Evolutionary conservation across 2,113 vertebrate genomes (phyloP).

Genomic region (Pachyramphus minor): DNA sequence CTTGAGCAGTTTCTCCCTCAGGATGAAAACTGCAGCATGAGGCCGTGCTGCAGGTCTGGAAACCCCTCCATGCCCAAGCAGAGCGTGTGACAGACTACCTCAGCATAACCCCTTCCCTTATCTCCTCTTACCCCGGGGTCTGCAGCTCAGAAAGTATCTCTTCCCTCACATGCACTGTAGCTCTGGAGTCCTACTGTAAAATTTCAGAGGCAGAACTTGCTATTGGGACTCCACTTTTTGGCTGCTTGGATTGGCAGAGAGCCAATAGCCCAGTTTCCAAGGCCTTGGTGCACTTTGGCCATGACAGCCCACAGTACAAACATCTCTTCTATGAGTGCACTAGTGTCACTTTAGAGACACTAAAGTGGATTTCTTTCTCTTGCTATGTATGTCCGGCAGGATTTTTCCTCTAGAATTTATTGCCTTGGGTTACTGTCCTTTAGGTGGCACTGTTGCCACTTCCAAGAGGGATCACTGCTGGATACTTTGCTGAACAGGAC

Average conservation of each 20-base stretch:
- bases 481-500: accelerated
- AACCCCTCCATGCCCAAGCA: background rate
- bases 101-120: background rate
- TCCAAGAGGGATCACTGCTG: background rate
- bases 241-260: background rate
- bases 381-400: background rate
- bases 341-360: background rate
- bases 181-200: background rate
- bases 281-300: accelerated
- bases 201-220: background rate
- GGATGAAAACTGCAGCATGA: accelerated
- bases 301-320: background rate
- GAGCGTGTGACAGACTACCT: accelerated
- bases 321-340: background rate
- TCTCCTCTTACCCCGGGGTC: background rate
- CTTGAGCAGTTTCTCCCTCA: background rate
- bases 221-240: accelerated
- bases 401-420: background rate
- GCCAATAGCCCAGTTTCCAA: background rate
- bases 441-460: constrained; percentile 69
- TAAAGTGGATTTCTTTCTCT: background rate
- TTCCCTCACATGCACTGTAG: background rate
- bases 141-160: background rate
- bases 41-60: background rate
- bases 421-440: constrained; percentile 18